Percentiles rank a stretch among this genome's conserved stretches.
Evolutionary conservation across 2,888 invertebrate species (phyloP).

Genomic region (Branchipolynoe longqiensis): DNA sequence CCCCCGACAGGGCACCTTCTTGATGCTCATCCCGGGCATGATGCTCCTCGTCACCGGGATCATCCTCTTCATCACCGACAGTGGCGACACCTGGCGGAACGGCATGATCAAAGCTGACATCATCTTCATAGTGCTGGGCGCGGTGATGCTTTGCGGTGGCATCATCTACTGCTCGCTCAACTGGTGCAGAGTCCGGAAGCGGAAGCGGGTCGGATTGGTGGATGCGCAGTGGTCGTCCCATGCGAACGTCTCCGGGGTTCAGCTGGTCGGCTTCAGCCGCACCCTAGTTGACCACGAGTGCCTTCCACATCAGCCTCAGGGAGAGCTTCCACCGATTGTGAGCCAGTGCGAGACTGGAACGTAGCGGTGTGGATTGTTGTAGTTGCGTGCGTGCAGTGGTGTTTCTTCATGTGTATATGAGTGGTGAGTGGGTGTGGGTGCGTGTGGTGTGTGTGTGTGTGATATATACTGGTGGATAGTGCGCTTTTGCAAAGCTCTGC

Average conservation of each 20-base stretch:
- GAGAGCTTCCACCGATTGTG: too few relatives aligned
- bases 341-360: too few relatives aligned
- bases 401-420: too few relatives aligned
- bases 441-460: too few relatives aligned
- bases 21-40: conserved; percentile 53
- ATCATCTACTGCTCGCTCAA: conserved; percentile 30
- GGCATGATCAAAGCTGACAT: conserved; percentile 52
- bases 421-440: too few relatives aligned
- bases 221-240: conserved; percentile 5
- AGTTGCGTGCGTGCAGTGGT: too few relatives aligned
- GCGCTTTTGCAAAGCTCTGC: too few relatives aligned
- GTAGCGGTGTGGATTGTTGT: too few relatives aligned
- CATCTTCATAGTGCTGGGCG: conserved; percentile 48
- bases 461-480: too few relatives aligned
- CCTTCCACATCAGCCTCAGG: too few relatives aligned
- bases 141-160: conserved; percentile 27
- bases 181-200: conserved; percentile 19
- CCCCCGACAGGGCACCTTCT: conserved; percentile 47
- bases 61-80: conserved; percentile 27
- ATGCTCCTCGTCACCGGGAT: conserved; percentile 52
- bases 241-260: conserved; percentile 3
- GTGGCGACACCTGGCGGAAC: conserved; percentile 20
- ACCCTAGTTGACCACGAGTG: too few relatives aligned
- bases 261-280: conserved; percentile 52
- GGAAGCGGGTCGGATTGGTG: neutral